Evolutionary conservation across 2,797 vertebrate genomes (phyloP).

Genomic region (Sebastes trivittatus): DNA sequence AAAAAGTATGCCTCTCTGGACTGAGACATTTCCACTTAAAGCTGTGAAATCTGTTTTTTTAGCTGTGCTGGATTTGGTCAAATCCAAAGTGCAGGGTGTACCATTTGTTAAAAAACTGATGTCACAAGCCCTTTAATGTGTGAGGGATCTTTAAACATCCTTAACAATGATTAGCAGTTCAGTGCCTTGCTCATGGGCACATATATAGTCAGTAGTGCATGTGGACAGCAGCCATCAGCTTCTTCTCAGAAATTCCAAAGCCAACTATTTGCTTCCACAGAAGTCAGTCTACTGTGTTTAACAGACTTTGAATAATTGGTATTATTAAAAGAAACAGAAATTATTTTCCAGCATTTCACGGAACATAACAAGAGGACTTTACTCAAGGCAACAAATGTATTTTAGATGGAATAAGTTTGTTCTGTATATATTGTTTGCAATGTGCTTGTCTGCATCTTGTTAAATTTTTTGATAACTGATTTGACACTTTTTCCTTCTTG

Average conservation of each 20-base stretch:
- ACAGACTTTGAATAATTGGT: not conserved
- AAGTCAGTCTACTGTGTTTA: not conserved
- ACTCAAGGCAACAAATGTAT: not conserved
- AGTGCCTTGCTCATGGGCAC: conserved; percentile 34
- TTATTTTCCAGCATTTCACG: not conserved
- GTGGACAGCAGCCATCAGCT: not conserved
- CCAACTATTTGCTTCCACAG: not conserved
- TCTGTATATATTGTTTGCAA: conserved; percentile 47
- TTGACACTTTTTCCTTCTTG: conserved; percentile 6
- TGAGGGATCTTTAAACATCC: not conserved
- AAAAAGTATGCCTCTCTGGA: not conserved
- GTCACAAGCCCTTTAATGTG: not conserved
- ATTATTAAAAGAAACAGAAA: not conserved
- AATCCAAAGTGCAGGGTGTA: not conserved
- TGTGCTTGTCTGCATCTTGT: conserved; percentile 43
- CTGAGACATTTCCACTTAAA: not conserved
- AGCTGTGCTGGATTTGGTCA: not conserved
- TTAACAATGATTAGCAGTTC: not conserved
- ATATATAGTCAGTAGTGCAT: not conserved
- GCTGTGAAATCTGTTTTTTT: not conserved
- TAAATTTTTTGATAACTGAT: conserved; percentile 10
- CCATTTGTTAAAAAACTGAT: not conserved
- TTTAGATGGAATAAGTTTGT: not conserved
- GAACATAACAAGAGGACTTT: not conserved
- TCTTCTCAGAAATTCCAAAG: not conserved